These are phyloP conservation scores for Epizoanthus illoricatus DNA, from an alignment of 92 coral and sea anemone species.

Conservation along the genomic window DNA sequence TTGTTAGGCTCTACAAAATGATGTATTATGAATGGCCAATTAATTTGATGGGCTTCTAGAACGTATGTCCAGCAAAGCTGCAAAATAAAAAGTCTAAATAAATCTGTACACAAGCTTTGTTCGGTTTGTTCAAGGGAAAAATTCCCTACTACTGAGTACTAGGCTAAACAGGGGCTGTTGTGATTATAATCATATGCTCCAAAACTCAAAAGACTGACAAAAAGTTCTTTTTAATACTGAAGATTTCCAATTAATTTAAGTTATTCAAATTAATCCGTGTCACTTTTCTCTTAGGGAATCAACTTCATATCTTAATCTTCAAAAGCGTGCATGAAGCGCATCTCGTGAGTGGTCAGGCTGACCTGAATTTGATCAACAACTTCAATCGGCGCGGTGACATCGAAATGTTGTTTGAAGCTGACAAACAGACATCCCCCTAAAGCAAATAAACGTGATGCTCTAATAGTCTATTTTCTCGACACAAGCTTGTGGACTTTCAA, in stretches of 20 bases:
- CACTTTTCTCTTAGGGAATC: neutral
- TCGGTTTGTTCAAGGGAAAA: neutral
- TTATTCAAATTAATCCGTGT: too few species aligned
- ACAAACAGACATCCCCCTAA: neutral
- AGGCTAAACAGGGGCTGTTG: too few species aligned
- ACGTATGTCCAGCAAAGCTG: slow-evolving; percentile 2
- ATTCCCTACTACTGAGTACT: too few species aligned
- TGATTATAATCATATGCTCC: too few species aligned
- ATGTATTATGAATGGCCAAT: slow-evolving; percentile 14
- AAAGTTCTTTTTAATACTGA: too few species aligned
- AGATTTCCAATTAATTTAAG: too few species aligned
- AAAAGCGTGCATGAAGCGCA: neutral
- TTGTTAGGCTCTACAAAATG: neutral
- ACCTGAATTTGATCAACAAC: too few species aligned
- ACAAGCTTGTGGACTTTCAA: neutral
- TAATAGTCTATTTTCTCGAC: neutral
- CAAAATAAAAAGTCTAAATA: slow-evolving; percentile 4
- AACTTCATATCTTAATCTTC: slow-evolving; percentile 10
- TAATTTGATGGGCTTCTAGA: slow-evolving; percentile 26
- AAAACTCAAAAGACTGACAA: too few species aligned
- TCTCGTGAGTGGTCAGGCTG: slow-evolving; percentile 5
- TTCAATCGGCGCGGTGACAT: neutral
- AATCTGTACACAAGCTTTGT: slow-evolving; percentile 32
- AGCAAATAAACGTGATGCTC: neutral
- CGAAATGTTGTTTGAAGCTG: slow-evolving; percentile 3